Percentiles rank a stretch among this genome's conserved stretches.
Evolutionary conservation across 2,888 invertebrate genomes (phyloP).

Genomic region (Abrostola triplasia): DNA sequence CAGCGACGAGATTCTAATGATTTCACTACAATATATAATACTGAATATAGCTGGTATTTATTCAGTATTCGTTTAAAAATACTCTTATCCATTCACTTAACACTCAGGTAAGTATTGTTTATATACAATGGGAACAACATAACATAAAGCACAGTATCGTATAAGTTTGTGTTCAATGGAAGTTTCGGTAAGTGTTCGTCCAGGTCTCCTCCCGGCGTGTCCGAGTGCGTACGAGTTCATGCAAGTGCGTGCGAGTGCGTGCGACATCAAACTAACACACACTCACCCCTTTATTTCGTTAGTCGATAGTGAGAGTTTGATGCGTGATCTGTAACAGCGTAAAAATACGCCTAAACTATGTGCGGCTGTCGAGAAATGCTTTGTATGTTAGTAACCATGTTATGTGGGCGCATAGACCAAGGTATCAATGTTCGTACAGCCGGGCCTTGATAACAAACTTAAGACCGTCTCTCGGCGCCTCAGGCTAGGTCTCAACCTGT

Average conservation of each 20-base stretch:
- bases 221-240: constrained; percentile 21
- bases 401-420: not conserved
- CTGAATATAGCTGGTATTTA: too few species aligned
- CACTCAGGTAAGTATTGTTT: too few species aligned
- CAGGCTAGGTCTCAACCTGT: too few species aligned
- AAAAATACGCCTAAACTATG: constrained; percentile 59
- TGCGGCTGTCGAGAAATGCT: constrained; percentile 19
- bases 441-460: too few species aligned
- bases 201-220: not conserved
- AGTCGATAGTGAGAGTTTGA: constrained; percentile 76
- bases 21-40: too few species aligned
- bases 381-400: constrained; percentile 10
- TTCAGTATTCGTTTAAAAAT: too few species aligned
- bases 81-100: too few species aligned
- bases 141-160: too few species aligned
- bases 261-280: constrained; percentile 72
- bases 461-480: too few species aligned
- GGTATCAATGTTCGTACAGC: not conserved
- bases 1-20: too few species aligned
- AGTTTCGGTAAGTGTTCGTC: not conserved
- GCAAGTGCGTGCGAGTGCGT: constrained; percentile 32
- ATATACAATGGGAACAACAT: too few species aligned
- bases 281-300: constrained; percentile 81
- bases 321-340: constrained; percentile 79
- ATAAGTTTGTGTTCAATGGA: not conserved